phyloP scores from a whole-genome alignment of 2,888 invertebrate species.

The Neoitamus cyanurus region DNA sequence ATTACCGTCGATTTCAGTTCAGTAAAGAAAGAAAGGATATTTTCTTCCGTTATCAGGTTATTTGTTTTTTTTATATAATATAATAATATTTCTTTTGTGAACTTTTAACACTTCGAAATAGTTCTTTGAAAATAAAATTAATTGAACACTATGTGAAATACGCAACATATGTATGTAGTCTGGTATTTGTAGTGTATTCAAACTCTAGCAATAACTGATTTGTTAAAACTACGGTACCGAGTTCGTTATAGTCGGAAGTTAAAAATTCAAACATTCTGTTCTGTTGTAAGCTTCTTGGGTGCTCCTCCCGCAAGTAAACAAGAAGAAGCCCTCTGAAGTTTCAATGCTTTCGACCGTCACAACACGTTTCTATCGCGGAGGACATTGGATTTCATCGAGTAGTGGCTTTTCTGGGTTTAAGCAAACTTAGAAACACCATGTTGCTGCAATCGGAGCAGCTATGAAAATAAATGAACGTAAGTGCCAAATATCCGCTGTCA shows the following conservation, averaged over 20 bases:
- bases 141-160: too few species aligned
- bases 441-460: neutral
- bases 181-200: too few species aligned
- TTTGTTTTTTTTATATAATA: too few species aligned
- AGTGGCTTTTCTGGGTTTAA: neutral
- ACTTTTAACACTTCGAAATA: too few species aligned
- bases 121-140: too few species aligned
- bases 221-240: too few species aligned
- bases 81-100: too few species aligned
- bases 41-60: too few species aligned
- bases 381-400: neutral
- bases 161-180: too few species aligned
- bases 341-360: neutral
- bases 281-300: neutral
- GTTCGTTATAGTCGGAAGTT: neutral
- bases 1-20: too few species aligned
- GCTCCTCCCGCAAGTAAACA: neutral
- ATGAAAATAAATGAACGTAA: constrained; percentile 38
- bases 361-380: neutral
- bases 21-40: too few species aligned
- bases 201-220: too few species aligned
- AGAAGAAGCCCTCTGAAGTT: neutral
- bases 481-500: neutral
- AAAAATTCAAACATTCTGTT: neutral
- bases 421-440: neutral